Base-by-base conservation (phyloP, 2,797 vertebrate species). In the Neostethus bicornis region DNA sequence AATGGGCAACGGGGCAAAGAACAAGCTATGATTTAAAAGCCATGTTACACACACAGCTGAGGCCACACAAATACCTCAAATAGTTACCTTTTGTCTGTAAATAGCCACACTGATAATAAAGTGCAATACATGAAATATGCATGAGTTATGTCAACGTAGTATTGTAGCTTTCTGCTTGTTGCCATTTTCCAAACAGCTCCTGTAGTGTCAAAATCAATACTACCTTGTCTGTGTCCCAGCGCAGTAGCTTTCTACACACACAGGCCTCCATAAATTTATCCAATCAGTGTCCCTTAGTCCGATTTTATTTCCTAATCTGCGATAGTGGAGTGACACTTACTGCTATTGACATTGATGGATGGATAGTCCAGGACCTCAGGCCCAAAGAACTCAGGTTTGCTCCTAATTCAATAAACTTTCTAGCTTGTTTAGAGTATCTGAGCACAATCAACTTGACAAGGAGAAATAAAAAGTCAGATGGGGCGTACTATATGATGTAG, bases 211-310 rank as follows among this genome's bases (percentile, higher is more conserved):
- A 41, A 11, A 41, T 20, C 43, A 43, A 44, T 54, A 34, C 34
- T 20, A 14, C 12, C 16, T 17, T 1, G 26, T 7, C n/a, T 41
- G 23, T 25, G 55, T 46, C 32, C 16, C n/a, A 13, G 23, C 41
- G n/a, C 9, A 43, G 41, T 28, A 42, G 24, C 21, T 17, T 24
- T 21, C 48, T 16, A 21, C 17, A 38, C 12, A 38, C 10, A 25
- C 32, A 58, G 10, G 12, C 26, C 16, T 14, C 44, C 26, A 25
- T 49, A 39, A 42, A 49, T 23, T 48, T 19, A 49, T 20, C 37
- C 26, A 41, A 39, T 59, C 29, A 59, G 37, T 21, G 48, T 42
- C 45, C 12, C 49, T 28, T 16, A 9, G 38, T 19, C 38, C 20
- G 17, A 39, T 39, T 39, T 10, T 12, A 19, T 17, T 20, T 10